A percentile compares a stretch with the other conserved stretches of the same genome.
These are phyloP conservation scores for Paelopatides confundens DNA, from an alignment of 53 echinoderm and acorn worm genomes.

Conservation along the genomic window DNA sequence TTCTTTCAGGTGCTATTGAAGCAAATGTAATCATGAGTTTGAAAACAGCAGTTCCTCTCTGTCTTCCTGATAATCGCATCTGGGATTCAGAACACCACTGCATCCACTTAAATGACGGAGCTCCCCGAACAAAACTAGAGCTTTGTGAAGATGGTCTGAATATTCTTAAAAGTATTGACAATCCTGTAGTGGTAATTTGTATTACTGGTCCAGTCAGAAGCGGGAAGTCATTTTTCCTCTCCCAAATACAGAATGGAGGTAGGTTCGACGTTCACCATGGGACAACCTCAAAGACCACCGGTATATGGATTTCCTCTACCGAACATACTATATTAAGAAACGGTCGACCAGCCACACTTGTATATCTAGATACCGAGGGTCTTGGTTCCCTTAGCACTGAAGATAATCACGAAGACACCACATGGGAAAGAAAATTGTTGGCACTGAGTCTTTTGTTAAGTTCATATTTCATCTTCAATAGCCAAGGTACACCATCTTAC, in stretches of 20 bases:
- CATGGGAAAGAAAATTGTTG: conserved; percentile 29
- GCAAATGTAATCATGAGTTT: background rate
- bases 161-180: background rate
- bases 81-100: background rate
- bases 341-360: background rate
- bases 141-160: conserved; percentile 13
- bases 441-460: conserved; percentile 20
- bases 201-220: conserved; percentile 29
- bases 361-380: conserved; percentile 23
- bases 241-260: conserved; percentile 17
- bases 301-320: conserved; percentile 8
- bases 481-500: conserved; percentile 13
- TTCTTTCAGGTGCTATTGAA: no score
- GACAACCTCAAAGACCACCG: background rate
- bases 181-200: background rate
- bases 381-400: background rate
- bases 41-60: background rate
- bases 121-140: background rate
- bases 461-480: conserved; percentile 38
- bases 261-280: conserved; percentile 14
- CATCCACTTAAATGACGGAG: background rate
- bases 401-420: background rate
- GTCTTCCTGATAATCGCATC: background rate
- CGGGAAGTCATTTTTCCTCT: conserved; percentile 19
- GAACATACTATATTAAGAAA: background rate